phyloP scores from a whole-genome alignment of 1,140 invertebrate species.

The Scaptomyza pallida region DNA sequence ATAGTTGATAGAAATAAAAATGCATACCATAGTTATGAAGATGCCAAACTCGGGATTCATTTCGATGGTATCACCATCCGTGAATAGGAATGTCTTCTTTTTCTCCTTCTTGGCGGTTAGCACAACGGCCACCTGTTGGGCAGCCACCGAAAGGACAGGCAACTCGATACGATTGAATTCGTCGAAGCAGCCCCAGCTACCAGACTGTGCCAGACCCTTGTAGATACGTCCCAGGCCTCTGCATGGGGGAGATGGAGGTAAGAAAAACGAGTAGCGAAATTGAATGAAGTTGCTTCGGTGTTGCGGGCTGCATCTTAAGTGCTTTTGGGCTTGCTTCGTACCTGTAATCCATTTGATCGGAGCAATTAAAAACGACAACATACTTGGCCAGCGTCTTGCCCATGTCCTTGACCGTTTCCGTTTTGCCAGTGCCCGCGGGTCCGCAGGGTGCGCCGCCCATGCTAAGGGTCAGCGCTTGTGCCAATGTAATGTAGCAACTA shows the following conservation, averaged over 20 bases:
- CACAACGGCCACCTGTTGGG: conserved; percentile 98
- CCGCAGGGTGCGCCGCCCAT: conserved; percentile 98
- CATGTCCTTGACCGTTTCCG: conserved; percentile 99
- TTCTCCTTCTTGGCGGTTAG: conserved; percentile 96
- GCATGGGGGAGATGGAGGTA: conserved; percentile 18
- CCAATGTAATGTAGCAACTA: conserved; percentile 98
- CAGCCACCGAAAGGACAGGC: conserved; percentile 97
- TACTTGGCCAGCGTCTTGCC: conserved; percentile 98
- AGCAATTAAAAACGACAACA: conserved; percentile 99
- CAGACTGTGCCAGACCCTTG: conserved; percentile 96
- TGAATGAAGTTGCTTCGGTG: conserved; percentile 28
- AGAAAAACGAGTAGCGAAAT: conserved; percentile 14
- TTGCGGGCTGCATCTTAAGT: conserved; percentile 39
- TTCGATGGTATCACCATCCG: conserved; percentile 96
- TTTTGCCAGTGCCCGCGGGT: conserved; percentile 97
- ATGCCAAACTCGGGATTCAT: conserved; percentile 98
- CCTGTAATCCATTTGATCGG: conserved; percentile 99
- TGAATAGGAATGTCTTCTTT: conserved; percentile 94
- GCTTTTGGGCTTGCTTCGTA: conserved; percentile 80
- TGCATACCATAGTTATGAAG: conserved; percentile 96
- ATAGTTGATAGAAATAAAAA: not conserved
- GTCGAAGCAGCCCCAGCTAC: conserved; percentile 92
- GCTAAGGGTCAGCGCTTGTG: conserved; percentile 97
- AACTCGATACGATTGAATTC: conserved; percentile 98
- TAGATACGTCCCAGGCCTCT: conserved; percentile 95